A percentile compares a stretch with the other conserved stretches of the same genome.
Conservation (phyloP, 2,113 vertebrate genomes). For the Zapornia atra region DNA sequence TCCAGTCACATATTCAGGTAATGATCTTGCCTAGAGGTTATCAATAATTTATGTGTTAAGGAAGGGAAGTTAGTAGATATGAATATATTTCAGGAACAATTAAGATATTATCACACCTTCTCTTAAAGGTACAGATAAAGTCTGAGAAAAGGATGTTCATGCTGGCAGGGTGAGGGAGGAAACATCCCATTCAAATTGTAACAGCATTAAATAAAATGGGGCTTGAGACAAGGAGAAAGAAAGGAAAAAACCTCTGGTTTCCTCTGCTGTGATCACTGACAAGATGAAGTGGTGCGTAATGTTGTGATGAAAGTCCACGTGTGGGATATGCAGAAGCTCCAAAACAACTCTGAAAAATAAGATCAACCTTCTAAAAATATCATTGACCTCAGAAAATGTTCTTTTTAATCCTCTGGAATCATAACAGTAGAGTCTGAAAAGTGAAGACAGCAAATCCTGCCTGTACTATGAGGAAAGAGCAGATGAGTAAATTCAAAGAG, state of each 20-base stretch:
- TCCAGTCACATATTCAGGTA: background rate
- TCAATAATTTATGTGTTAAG: constrained; percentile 8
- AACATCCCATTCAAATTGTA: background rate
- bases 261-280: background rate
- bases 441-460: background rate
- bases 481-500: background rate
- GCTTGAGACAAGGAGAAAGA: background rate
- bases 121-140: background rate
- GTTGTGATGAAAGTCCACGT: background rate
- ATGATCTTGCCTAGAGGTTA: constrained; percentile 6
- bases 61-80: background rate
- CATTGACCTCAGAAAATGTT: background rate
- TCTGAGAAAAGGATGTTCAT: background rate
- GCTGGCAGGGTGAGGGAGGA: background rate
- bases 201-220: background rate
- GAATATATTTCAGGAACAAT: constrained; percentile 6
- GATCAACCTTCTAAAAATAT: background rate
- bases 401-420: background rate
- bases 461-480: background rate
- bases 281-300: background rate
- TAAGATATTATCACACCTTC: background rate
- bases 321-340: background rate
- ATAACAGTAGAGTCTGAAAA: background rate
- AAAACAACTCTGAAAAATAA: background rate
- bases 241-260: background rate